Base-by-base conservation (phyloP, 2,113 vertebrate species). In the Chionodraco myersi region DNA sequence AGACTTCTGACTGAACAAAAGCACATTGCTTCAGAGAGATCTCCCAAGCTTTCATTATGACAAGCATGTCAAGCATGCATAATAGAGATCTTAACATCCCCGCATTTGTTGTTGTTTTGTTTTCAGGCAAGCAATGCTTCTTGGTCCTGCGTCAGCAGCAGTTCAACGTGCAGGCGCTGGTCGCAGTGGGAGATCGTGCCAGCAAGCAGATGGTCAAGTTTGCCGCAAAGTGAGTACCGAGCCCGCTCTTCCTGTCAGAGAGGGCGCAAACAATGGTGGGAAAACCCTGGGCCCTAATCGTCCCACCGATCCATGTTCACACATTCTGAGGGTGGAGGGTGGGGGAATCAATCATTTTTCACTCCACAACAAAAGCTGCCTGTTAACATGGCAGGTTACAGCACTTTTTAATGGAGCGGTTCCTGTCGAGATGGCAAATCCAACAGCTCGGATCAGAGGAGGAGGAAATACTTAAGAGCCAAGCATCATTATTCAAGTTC, bases 141-240 rank as follows among this genome's bases (percentile, higher is more conserved):
- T 95, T 99, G 93, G 97, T 99, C 89, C 95, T 99, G 84, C 97
- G 98, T 95, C 98, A 99, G 92, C 98, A 98, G 94, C 98, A 99
- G 95, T 98, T 97, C 93, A 97, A 97, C 82, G 95, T 98, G 91
- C 98, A 99, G 93, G 97, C 97, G 59, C 96, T 99, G 77, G 96
- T 98, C 87, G 97, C 98, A 23, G 97, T 99, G 95, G 97, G 98
- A 95, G 97, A 98, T 83, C 96, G 96, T 94, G 97, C 97, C 76
- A 99, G 98, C 97, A 99, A 98, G 96, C 98, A 99, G 97, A 99
- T 99, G 98, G 98, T 99, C 95, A 99, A 98, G 95, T 99, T 99
- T 95, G 96, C 97, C 86, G 98, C 97, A 95, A 98, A 98, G 98
- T 98, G 96, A 99, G 97, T 97, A 96, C 94, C 10, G 88, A 95